Evolutionary conservation across 2,888 invertebrate species (phyloP), one percentile per base, ranked within the genome.

Genomic region (Ectemnius continuus): DNA sequence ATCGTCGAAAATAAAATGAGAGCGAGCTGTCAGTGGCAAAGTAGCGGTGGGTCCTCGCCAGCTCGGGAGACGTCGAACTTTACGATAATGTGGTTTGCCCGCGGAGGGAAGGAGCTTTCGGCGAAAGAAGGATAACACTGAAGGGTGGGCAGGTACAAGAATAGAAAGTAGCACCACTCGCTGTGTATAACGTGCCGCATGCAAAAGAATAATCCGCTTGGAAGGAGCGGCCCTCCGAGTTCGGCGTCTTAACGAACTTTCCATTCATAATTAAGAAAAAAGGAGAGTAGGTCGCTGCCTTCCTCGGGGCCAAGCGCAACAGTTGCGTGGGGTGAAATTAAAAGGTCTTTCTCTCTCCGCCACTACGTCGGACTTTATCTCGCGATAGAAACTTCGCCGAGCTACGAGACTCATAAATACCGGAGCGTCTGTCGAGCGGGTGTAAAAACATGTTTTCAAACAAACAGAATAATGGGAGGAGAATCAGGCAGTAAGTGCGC

Each of bases 231-330:
- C 57, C 60, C 11, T 57, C 18, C 68, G n/a, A 58, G n/a, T 18
- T 23, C 11, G 59, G n/a, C 52, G 52, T n/a, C 75, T 75, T 77
- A 67, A 79, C 83, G 84, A 84, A 83, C 85, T 88, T 89, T 89
- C 88, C 89, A 90, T 89, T 90, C 89, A 88, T 89, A 89, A 89
- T 89, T 89, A 89, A 88, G 87, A 84, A 86, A 84, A 87, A 87
- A 86, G 16, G 56, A 1, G 48, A 62, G 48, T 62, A 62, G 62
- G 63, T 56, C 63, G 26, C 56, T 63, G 36, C 8, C 36, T 56
- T 18, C 16, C 52, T 16, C n/a, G 8, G 18, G 28, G 14, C 56
- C 28, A 62, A 48, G 13, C 52, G 52, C 52, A 52, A 52, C 52
- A 52, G 52, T 16, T 52, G 52, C 16, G 52, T 14, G 5, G 13